Evolutionary conservation across 2,113 vertebrate genomes (phyloP).

Genomic region (Gorsachius goisagi): DNA sequence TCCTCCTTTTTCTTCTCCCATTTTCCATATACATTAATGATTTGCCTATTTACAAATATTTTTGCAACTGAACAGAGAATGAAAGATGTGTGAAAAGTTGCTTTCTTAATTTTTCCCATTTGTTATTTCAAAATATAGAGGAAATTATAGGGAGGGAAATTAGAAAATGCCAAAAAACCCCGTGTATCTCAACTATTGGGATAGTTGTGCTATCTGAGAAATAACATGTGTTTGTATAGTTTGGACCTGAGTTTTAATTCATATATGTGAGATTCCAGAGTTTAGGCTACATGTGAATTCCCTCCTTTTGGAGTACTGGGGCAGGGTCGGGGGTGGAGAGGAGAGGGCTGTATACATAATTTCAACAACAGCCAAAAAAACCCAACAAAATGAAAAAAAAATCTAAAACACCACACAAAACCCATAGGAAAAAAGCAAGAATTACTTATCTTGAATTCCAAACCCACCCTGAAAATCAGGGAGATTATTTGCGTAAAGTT

Average conservation of each 20-base stretch:
- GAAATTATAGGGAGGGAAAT: background rate
- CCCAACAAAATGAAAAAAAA: background rate
- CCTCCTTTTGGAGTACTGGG: background rate
- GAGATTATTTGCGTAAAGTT: background rate
- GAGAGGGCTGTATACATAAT: background rate
- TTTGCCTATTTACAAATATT: background rate
- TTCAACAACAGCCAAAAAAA: background rate
- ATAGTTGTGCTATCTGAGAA: background rate
- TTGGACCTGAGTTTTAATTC: background rate
- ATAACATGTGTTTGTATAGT: background rate
- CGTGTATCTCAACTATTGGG: background rate
- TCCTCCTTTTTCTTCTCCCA: background rate
- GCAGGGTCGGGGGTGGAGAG: rapidly evolving
- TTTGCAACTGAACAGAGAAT: background rate
- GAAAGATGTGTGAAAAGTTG: background rate
- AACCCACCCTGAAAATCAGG: background rate
- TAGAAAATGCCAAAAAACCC: background rate
- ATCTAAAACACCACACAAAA: background rate
- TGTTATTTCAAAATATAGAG: background rate
- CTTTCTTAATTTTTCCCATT: background rate
- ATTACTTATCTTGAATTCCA: background rate
- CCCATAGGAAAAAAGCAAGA: background rate
- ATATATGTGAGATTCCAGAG: background rate
- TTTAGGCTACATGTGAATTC: background rate
- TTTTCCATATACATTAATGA: background rate